These are phyloP conservation scores for Cariama cristata DNA, from an alignment of 2,113 vertebrate genomes.

Conservation along the genomic window DNA sequence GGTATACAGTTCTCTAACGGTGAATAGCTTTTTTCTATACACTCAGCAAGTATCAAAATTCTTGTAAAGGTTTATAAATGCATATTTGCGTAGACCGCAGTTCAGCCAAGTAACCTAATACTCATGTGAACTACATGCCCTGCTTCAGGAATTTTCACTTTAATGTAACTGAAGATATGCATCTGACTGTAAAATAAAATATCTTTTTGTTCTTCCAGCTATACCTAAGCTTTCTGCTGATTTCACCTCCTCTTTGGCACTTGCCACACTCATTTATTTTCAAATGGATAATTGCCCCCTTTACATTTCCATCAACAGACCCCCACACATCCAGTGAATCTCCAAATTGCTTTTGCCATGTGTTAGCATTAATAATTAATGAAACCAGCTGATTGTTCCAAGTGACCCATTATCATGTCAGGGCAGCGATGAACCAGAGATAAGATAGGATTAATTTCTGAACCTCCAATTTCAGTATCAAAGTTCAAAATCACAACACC, in stretches of 20 bases:
- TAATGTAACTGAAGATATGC: not conserved
- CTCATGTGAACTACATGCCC: not conserved
- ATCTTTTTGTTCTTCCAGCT: not conserved
- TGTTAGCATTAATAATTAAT: constrained; percentile 67
- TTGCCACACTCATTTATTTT: constrained; percentile 13
- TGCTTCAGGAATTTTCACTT: not conserved
- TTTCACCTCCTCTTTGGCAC: not conserved
- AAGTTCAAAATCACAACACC: constrained; percentile 32
- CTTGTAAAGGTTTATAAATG: not conserved
- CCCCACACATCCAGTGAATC: not conserved
- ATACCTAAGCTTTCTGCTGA: not conserved
- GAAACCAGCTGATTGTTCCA: constrained; percentile 26
- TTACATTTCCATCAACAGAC: constrained; percentile 11
- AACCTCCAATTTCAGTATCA: constrained; percentile 22
- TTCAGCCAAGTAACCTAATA: constrained; percentile 20
- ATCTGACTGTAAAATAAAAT: not conserved
- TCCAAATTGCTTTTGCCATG: constrained; percentile 38
- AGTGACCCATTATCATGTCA: constrained; percentile 39
- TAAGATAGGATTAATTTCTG: not conserved
- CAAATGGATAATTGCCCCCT: constrained; percentile 1
- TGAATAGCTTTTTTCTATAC: not conserved
- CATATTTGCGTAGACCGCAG: not conserved
- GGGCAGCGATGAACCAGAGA: constrained; percentile 11
- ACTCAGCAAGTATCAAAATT: not conserved
- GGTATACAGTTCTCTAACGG: not conserved